Evolutionary conservation across 2,113 vertebrate species (phyloP), one percentile per base, ranked within the genome.

Genomic region (Hippocampus mohnikei): DNA sequence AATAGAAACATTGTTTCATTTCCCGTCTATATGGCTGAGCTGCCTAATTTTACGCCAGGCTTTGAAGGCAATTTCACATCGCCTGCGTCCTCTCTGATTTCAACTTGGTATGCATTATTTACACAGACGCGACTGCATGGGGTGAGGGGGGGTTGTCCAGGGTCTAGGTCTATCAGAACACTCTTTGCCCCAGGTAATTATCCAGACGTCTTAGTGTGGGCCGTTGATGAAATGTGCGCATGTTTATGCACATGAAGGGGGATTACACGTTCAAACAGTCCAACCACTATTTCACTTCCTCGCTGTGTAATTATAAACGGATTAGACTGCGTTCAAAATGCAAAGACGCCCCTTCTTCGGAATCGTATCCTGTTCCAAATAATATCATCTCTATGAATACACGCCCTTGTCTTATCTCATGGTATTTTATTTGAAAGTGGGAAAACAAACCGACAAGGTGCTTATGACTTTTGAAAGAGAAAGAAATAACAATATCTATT

Each of bases 171-270:
- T 84, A 81, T 85, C 65, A 62, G 85, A 85, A 82, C 68, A 85
- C 77, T 84, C 74, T 64, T 72, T 80, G 82, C 86, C 81, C 83
- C 85, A 88, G 85, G 86, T 90, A 88, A 88, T 89, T 89, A 87
- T 86, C 78, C 75, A 85, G 67, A 83, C 84, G 81, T 90, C 78
- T 85, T 77, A 83, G 88, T 84, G 77, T 74, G 69, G 70, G 77
- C 74, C 55, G 74, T 74, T 88, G 88, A 89, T 88, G 84, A 89
- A 88, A 90, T 88, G 93, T 94, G 93, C 94, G 95, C 95, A 95
- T 95, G 94, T 95, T 95, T 95, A 94, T 96, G 94, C 93, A 95
- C 94, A 94, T 92, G 91, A 95, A 93, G 93, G 92, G 40, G 93
- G 87, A 90, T 94, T 93, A 89, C 83, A 69, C 80, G 77, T 89